Evolutionary conservation across 2,113 vertebrate genomes (phyloP).

Genomic region (Mesitornis unicolor): DNA sequence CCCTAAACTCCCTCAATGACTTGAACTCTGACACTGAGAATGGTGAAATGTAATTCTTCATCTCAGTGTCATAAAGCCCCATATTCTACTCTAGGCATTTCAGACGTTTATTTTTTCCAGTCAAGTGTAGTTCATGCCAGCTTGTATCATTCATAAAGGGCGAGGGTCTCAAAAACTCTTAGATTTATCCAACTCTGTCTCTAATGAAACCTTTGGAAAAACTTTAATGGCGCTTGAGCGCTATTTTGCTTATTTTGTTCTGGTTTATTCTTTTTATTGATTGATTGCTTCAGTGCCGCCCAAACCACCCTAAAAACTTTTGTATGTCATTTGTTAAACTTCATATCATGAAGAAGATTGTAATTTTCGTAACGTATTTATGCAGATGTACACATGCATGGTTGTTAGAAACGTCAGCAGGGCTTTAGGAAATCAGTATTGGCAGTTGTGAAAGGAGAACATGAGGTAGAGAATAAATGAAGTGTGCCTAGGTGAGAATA

Average conservation of each 20-base stretch:
- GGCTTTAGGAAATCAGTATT: background rate
- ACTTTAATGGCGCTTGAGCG: background rate
- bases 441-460: background rate
- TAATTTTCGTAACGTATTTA: background rate
- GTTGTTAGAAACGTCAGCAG: background rate
- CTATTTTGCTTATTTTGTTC: background rate
- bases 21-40: slow-evolving; percentile 39
- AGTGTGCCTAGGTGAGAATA: background rate
- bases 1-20: slow-evolving; percentile 46
- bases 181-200: background rate
- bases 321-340: background rate
- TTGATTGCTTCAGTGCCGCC: background rate
- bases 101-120: background rate
- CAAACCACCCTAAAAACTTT: background rate
- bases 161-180: background rate
- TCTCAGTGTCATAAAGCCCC: background rate
- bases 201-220: background rate
- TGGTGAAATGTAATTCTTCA: slow-evolving; percentile 29
- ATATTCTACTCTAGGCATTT: background rate
- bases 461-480: background rate
- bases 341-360: background rate
- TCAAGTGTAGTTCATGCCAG: background rate
- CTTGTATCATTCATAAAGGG: background rate
- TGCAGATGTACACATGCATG: background rate
- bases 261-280: background rate